Base-by-base conservation (phyloP, 2,888 invertebrate species). In the Gordius sp. region DNA sequence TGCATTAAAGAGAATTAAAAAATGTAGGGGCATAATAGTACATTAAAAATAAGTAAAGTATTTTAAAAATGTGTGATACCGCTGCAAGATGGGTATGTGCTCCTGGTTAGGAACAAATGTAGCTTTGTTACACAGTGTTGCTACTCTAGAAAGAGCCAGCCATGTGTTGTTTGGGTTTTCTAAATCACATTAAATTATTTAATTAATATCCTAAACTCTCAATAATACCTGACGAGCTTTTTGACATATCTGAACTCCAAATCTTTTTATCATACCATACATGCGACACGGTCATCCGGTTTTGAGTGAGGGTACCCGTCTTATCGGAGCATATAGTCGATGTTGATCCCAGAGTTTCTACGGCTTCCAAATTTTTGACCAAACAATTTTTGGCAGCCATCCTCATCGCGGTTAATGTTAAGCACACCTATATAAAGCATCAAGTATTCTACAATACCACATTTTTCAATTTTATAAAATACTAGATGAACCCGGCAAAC, bases 261-360 rank as follows among this genome's bases (percentile, higher is more conserved):
- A 33, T n/a, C 39, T 33, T 8, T 13, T n/a, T 8, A 33, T 33
- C 39, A 33, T 13, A 71, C 72, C 72, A 72, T 66, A 72, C 67
- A 64, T 72, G 72, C 13, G 72, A 70, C n/a, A 72, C 72, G 1
- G 72, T 72, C 72, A 72, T 72, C 58, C 72, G 65, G 65, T 73
- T 73, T 65, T 73, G 73, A n/a, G 70, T 71, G 60, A 91, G 75
- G 13, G 91, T 97, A 62, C 93, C 93, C 62, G 93, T 93, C 74
- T 93, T 93, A 73, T 93, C 93, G n/a, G 93, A 93, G 75, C 97
- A 97, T 73, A 97, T 97, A 63, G 91, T 93, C 60, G 89, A 89
- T 13, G 93, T 97, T 52, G 91, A 93, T 59, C 97, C 93, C 58
- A 97, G 76, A 52, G 93, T 97, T 74, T 97, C 93, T 27, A 97